Evolutionary conservation across 2,888 invertebrate genomes (phyloP).

Genomic region (Heliconius ethilla): DNA sequence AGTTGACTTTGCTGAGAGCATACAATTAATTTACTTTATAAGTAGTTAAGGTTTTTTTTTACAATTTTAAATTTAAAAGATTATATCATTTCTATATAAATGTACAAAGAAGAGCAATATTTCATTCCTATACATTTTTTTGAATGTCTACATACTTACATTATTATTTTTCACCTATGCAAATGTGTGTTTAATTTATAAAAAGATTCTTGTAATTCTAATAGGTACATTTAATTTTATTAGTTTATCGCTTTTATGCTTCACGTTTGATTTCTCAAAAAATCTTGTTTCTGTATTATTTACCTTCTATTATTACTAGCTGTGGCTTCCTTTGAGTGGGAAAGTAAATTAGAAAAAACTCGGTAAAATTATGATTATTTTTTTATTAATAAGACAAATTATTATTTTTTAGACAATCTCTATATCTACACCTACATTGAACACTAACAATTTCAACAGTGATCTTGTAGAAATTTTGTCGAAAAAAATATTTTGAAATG

Average conservation of each 20-base stretch:
- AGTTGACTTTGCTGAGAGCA: constrained; percentile 32
- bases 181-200: background rate
- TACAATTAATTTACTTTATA: constrained; percentile 23
- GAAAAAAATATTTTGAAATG: too few species aligned
- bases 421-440: too few species aligned
- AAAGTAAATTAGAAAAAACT: too few species aligned
- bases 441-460: too few species aligned
- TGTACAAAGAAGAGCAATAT: background rate
- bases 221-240: background rate
- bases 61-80: background rate
- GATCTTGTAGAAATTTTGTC: too few species aligned
- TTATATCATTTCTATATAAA: background rate
- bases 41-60: constrained; percentile 8
- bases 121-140: background rate
- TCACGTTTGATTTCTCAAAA: background rate
- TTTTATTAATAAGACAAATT: background rate
- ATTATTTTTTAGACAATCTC: too few species aligned
- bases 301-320: background rate
- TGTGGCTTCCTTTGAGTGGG: background rate
- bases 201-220: background rate
- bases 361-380: background rate
- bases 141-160: background rate
- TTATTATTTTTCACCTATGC: background rate
- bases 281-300: background rate
- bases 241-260: background rate